Evolutionary conservation across 2,113 vertebrate species (phyloP).

Genomic region (Rhegmatorhina hoffmannsi): DNA sequence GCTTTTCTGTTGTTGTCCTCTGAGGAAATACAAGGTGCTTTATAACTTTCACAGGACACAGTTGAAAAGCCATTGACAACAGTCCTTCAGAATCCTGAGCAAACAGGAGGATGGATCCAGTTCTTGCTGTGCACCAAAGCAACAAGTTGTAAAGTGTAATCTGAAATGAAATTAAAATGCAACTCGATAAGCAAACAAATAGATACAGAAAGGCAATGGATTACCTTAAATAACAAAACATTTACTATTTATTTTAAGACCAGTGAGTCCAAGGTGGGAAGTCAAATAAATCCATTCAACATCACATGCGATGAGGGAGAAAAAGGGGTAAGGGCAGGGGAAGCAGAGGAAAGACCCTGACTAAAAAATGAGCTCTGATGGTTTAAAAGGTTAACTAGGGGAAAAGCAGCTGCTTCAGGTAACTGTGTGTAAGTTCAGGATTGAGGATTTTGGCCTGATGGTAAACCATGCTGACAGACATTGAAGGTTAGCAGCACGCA

Average conservation of each 20-base stretch:
- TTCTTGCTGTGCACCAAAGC: background rate
- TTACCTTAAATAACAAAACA: background rate
- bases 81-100: background rate
- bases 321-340: background rate
- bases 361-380: background rate
- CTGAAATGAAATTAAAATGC: background rate
- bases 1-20: background rate
- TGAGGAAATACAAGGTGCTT: background rate
- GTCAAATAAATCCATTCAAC: background rate
- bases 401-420: background rate
- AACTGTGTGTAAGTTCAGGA: background rate
- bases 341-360: background rate
- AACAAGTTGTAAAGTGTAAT: background rate
- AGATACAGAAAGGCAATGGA: background rate
- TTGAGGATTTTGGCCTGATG: conserved; percentile 3
- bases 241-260: background rate
- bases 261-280: background rate
- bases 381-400: conserved; percentile 25
- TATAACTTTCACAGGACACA: background rate
- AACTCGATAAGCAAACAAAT: background rate
- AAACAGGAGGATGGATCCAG: background rate
- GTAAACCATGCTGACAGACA: conserved; percentile 1
- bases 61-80: background rate
- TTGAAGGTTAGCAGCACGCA: background rate
- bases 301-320: background rate